Percentiles rank a stretch among this genome's conserved stretches.
Conservation (phyloP, 1,140 invertebrate species). For the Wiebesia pumilae region DNA sequence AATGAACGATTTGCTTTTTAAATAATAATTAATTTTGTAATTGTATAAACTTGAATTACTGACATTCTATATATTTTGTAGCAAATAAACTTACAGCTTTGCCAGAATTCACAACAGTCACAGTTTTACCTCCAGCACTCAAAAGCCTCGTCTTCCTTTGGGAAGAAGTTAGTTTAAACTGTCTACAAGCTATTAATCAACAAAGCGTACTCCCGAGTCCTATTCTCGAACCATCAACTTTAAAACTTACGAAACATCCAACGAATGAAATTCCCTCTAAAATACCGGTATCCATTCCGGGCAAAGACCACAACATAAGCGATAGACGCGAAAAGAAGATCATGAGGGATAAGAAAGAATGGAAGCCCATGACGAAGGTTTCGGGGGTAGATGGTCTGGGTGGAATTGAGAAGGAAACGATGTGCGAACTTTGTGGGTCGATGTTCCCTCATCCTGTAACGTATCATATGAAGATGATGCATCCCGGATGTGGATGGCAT, state of each 20-base stretch:
- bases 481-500: constrained; percentile 92
- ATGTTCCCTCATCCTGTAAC: constrained; percentile 88
- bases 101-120: constrained; percentile 78
- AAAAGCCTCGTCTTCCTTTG: constrained; percentile 89
- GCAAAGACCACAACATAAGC: constrained; percentile 71
- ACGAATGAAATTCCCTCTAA: constrained; percentile 64
- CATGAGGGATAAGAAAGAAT: constrained; percentile 79
- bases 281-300: constrained; percentile 20
- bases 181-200: constrained; percentile 81
- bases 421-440: constrained; percentile 92
- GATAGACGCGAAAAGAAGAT: constrained; percentile 76
- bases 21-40: too few relatives aligned
- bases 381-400: constrained; percentile 58
- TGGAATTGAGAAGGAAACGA: constrained; percentile 75
- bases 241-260: constrained; percentile 70
- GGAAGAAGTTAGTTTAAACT: constrained; percentile 88
- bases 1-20: too few relatives aligned
- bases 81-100: constrained; percentile 62
- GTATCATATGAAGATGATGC: constrained; percentile 91
- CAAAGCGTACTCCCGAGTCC: constrained; percentile 75
- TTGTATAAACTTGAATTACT: too few relatives aligned
- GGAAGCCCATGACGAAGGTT: constrained; percentile 62
- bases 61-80: not conserved
- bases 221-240: constrained; percentile 69
- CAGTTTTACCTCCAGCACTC: constrained; percentile 88